Conservation (phyloP, 2,113 vertebrate species). For the Lutjanus erythropterus region DNA sequence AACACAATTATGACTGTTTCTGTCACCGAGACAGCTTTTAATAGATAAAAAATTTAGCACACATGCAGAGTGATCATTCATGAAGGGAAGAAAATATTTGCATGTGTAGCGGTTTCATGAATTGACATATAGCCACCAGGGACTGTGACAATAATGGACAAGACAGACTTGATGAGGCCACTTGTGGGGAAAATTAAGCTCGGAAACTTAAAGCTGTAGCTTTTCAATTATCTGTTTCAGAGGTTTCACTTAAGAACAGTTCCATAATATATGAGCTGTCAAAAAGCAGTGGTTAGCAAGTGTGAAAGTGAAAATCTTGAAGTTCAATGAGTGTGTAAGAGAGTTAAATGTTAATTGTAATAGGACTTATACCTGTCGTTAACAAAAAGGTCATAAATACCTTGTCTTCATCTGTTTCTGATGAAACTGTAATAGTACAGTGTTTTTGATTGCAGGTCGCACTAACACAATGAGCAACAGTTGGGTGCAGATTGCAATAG, state of each 20-base stretch:
- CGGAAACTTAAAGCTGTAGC: neutral
- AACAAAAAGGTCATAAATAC: neutral
- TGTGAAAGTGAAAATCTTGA: neutral
- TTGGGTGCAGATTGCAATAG: too few species aligned
- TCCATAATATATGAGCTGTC: neutral
- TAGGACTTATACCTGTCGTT: too few species aligned
- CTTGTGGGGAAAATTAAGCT: neutral
- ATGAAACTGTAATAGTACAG: too few species aligned
- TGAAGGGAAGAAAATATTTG: neutral
- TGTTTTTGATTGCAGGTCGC: too few species aligned
- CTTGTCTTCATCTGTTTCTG: neutral
- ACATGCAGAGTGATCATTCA: neutral
- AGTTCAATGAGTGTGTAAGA: neutral
- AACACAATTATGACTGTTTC: neutral
- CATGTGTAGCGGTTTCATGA: neutral
- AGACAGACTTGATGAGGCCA: neutral
- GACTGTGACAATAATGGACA: too few species aligned
- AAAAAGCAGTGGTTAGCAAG: neutral
- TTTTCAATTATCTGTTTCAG: neutral
- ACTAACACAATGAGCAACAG: too few species aligned
- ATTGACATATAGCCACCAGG: fast-evolving
- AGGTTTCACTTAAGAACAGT: neutral
- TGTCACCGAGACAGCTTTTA: neutral
- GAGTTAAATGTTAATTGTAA: fast-evolving
- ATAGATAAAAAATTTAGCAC: neutral